Base-by-base conservation (phyloP, 2,113 vertebrate genomes). In the Abramis brama region DNA sequence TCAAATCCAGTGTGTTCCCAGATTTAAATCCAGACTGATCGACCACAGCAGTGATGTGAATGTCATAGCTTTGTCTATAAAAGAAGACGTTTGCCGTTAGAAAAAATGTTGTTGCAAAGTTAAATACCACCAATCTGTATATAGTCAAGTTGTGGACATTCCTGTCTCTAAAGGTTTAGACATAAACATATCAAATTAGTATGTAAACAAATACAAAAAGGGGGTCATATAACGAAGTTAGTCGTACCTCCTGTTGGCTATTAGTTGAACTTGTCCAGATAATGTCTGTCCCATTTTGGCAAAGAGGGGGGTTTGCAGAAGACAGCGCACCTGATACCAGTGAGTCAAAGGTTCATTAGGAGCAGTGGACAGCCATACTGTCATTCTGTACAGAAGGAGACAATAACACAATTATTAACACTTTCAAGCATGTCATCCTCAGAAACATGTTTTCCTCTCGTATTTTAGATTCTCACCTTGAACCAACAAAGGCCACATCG, bases 11-110 rank as follows among this genome's bases (percentile, higher is more conserved):
- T 23, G 82, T 87, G 85, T 96, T 97, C 85, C 92, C 94, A 79
- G 96, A 97, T 88, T 90, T 95, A 90, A 95, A 95, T 74, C 95
- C 95, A 19, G 93, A 95, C 84, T 97, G 94, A 78, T 97, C 95
- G 15, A 96, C 93, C 15, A 93, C 90, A 5, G 92, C 94, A 79
- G 93, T 91, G 75, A 96, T 96, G 84, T 95, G 93, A 92, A 97
- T 94, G 85, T 96, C 95, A 30, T 95, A 96, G 91, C 93, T 97
- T 88, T 96, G 94, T 82, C 95, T 96, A 87, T 10, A 85, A 83
- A 89, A 87, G 88, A 88, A 47, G 19, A 85, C 6, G 71, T 27
- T 39, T n/a, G 62, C 8, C 13, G 25, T 30, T n/a, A 71, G 11
- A 60, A 8, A 71, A 23, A 23, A 12, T 6, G 7, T 5, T 23